Percentiles rank a stretch among this genome's conserved stretches.
phyloP scores from a whole-genome alignment of 2,113 vertebrate genomes.

The Crotalus viridis region DNA sequence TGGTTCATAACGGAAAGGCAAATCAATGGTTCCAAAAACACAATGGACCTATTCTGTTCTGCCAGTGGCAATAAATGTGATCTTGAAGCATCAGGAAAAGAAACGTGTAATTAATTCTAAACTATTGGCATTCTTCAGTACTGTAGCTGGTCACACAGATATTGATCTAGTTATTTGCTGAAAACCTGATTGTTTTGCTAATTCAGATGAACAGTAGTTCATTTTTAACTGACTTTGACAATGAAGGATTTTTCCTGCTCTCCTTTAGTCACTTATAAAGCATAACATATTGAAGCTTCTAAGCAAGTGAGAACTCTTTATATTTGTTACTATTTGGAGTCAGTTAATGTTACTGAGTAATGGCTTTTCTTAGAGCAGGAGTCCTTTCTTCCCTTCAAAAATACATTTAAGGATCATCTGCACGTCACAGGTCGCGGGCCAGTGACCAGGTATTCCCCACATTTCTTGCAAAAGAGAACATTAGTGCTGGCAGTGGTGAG shows the following conservation, averaged over 20 bases:
- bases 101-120: slow-evolving; percentile 4
- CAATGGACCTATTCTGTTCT: background rate
- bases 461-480: background rate
- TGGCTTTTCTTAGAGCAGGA: background rate
- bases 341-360: background rate
- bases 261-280: background rate
- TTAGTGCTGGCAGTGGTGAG: background rate
- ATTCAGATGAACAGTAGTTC: background rate
- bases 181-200: slow-evolving; percentile 6
- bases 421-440: background rate
- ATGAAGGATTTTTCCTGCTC: background rate
- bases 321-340: background rate
- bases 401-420: background rate
- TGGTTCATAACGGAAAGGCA: background rate
- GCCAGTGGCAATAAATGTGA: background rate
- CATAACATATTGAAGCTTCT: background rate
- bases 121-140: slow-evolving; percentile 8
- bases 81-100: background rate
- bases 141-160: background rate
- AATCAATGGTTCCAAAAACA: background rate
- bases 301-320: background rate
- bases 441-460: background rate
- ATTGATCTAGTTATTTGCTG: slow-evolving; percentile 15
- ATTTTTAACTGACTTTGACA: slow-evolving; percentile 11
- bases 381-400: background rate